A percentile compares a stretch with the other conserved stretches of the same genome.
phyloP scores from a whole-genome alignment of 2,113 vertebrate genomes.

The Centropristis striata region DNA sequence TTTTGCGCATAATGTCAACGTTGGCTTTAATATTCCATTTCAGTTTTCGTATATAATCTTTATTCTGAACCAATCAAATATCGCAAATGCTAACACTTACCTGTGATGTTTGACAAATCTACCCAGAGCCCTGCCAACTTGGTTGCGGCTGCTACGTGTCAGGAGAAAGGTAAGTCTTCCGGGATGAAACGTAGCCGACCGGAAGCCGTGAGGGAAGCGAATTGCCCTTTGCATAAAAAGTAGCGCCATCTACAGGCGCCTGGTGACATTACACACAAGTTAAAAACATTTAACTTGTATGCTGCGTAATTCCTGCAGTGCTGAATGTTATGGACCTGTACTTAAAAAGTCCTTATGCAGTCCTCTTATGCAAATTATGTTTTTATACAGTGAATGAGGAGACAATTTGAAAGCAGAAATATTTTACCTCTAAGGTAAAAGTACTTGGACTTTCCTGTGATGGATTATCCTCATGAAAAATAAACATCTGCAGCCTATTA shows the following conservation, averaged over 20 bases:
- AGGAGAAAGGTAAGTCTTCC: slow-evolving; percentile 74
- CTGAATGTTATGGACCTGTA: neutral
- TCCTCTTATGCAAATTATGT: neutral
- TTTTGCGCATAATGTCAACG: neutral
- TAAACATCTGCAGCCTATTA: neutral
- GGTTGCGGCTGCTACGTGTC: slow-evolving; percentile 84
- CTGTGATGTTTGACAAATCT: slow-evolving; percentile 52
- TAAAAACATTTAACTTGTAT: neutral
- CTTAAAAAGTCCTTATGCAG: neutral
- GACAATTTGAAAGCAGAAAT: neutral
- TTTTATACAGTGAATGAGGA: neutral
- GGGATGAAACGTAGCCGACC: slow-evolving; percentile 48
- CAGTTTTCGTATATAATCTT: too few species aligned
- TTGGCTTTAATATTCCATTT: neutral
- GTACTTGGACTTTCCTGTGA: neutral
- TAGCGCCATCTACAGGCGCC: neutral
- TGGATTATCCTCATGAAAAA: neutral
- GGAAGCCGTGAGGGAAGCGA: slow-evolving; percentile 21
- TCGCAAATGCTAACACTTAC: slow-evolving; percentile 28
- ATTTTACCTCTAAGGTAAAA: neutral
- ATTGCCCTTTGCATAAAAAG: neutral
- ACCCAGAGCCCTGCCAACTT: slow-evolving; percentile 62
- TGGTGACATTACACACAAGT: neutral
- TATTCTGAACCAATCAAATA: neutral
- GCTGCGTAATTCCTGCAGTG: neutral